Evolutionary conservation across 2,888 invertebrate genomes (phyloP), one percentile per base, ranked within the genome.

Genomic region (Epinotia bilunana): DNA sequence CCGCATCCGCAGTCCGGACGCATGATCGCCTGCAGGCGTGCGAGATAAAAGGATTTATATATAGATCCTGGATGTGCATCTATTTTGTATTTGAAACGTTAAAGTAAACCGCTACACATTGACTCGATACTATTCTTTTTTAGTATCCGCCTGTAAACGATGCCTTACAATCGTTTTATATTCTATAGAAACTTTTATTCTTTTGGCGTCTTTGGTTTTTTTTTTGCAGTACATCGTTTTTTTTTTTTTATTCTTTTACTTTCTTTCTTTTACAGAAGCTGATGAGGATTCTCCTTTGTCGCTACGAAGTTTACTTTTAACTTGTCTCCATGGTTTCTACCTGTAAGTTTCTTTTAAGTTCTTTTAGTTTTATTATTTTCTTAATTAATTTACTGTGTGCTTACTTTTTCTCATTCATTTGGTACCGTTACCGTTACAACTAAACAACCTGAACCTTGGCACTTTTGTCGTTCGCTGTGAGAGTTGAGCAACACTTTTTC

Each of bases 261-360:
- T 72, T 77, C 84, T 82, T 84, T 83, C 73, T 79, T 84, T 93
- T 91, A 72, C 92, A 92, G 92, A 88, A 91, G 87, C 87, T 82
- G 88, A 76, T 78, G 81, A 82, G 80, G 80, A 83, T 81, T 77
- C 82, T 78, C 84, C 83, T 84, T 82, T 88, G 88, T 87, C 85
- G 83, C 82, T 82, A 83, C 84, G 86, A 65, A 84, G 87, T 88
- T 91, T 81, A 85, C 79, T 83, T 89, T 89, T 91, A 86, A 89
- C 46, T 78, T 88, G 89, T 82, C 91, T 87, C 86, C 90, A 95
- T 95, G 95, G 94, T 95, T 87, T 94, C 94, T 60, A 69, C 69
- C 83, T 95, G 95, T 95, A 92, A 93, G 95, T 95, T 93, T 89
- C 86, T 82, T 82, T 87, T 90, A 86, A 79, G 80, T 87, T 90